Conservation (phyloP, 2,113 vertebrate species). For the Aegotheles bennettii region DNA sequence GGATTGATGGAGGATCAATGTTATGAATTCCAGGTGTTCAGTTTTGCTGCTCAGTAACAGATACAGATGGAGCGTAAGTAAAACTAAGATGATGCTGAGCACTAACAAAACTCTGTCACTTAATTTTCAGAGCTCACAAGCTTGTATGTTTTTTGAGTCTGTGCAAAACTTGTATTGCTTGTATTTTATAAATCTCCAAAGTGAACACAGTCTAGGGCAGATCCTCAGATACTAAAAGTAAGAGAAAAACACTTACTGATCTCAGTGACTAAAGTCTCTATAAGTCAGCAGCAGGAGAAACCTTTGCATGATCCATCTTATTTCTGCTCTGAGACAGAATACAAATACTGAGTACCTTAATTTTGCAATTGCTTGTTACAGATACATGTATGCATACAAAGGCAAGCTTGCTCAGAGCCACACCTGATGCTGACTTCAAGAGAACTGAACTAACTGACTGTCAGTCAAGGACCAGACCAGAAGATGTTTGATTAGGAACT, state of each 20-base stretch:
- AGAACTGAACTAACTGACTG: neutral
- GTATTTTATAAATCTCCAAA: neutral
- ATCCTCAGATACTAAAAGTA: neutral
- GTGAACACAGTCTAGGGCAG: neutral
- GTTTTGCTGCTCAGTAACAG: neutral
- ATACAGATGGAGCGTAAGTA: neutral
- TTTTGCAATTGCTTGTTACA: neutral
- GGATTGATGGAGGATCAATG: neutral
- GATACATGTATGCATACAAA: neutral
- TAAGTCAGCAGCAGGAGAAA: neutral
- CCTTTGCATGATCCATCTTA: neutral
- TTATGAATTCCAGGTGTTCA: neutral
- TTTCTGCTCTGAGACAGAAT: neutral
- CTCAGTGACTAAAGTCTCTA: neutral
- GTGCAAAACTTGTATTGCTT: neutral
- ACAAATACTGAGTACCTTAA: neutral
- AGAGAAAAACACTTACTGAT: neutral
- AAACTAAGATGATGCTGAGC: neutral
- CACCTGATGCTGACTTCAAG: neutral
- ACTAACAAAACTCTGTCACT: neutral
- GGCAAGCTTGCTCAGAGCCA: neutral
- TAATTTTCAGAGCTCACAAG: neutral
- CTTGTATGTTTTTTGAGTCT: neutral
- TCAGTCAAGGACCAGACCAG: neutral
- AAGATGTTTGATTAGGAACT: neutral